These are phyloP conservation scores for Glareola pratincola DNA, from an alignment of 2,113 vertebrate species.

Conservation along the genomic window DNA sequence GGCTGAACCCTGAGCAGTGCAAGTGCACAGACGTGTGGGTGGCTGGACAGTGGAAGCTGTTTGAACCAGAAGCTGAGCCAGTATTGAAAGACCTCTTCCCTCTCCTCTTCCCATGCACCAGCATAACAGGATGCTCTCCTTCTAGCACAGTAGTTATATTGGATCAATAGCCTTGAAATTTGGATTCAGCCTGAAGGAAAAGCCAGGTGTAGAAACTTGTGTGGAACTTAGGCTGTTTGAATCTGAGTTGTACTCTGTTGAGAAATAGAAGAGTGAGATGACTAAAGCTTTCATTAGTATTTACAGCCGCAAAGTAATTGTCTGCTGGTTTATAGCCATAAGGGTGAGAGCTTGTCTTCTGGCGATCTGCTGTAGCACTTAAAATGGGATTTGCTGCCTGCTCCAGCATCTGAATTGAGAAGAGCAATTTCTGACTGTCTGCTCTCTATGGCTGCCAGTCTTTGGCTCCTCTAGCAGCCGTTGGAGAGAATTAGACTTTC, in stretches of 20 bases:
- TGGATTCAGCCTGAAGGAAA: not conserved
- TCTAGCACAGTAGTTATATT: not conserved
- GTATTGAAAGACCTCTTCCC: not conserved
- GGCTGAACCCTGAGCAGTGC: not conserved
- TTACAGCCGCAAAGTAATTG: not conserved
- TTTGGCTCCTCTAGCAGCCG: not conserved
- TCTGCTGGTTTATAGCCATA: not conserved
- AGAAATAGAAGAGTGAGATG: not conserved
- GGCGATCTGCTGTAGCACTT: not conserved
- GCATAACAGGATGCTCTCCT: not conserved
- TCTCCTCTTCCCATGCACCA: not conserved
- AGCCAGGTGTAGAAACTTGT: not conserved
- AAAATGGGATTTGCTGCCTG: not conserved
- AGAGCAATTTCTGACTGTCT: not conserved
- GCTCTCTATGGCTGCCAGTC: not conserved
- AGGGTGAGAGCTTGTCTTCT: not conserved
- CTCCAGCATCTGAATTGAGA: not conserved
- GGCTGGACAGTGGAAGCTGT: not conserved
- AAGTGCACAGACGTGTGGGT: not conserved
- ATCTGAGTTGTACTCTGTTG: not conserved
- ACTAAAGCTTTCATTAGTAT: slow-evolving; percentile 26
- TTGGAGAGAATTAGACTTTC: not conserved
- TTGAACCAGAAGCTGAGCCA: not conserved
- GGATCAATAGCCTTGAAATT: not conserved
- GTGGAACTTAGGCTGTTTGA: not conserved